Percentiles rank a stretch among this genome's conserved stretches.
Conservation (phyloP, 2,888 invertebrate genomes). For the Heteromyza rotundicornis region DNA sequence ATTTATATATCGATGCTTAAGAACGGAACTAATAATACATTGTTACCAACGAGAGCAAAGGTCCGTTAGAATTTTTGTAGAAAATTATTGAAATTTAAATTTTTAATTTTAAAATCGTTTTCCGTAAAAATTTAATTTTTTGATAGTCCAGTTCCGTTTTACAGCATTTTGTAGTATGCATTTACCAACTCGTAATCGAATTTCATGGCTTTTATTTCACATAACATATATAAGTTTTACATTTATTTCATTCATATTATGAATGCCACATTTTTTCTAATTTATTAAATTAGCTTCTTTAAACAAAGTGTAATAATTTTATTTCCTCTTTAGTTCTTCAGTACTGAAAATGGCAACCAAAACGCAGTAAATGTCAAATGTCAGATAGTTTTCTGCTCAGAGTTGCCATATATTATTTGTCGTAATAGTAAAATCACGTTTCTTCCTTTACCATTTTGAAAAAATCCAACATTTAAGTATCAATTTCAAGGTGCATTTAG, state of each 20-base stretch:
- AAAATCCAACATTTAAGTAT: no score
- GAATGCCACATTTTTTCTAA: not conserved
- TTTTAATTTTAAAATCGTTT: no score
- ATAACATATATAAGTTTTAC: not conserved
- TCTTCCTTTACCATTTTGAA: no score
- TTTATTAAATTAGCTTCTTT: not conserved
- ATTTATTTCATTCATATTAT: not conserved
- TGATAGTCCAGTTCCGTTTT: no score
- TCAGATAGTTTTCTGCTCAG: not conserved
- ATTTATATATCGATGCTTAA: not conserved
- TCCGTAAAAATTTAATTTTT: no score
- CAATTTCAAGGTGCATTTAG: no score
- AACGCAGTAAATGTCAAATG: not conserved
- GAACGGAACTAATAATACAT: no score
- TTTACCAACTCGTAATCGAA: constrained; percentile 53
- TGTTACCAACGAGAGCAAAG: no score
- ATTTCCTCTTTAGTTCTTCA: not conserved
- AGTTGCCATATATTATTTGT: no score
- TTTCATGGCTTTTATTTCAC: constrained; percentile 41
- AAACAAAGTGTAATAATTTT: not conserved
- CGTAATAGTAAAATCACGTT: no score
- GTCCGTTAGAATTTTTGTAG: no score
- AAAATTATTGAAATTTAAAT: not conserved
- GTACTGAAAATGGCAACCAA: not conserved
- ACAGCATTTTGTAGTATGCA: no score